Base-by-base conservation (phyloP, 2,797 vertebrate genomes). In the Diplodus sargus region DNA sequence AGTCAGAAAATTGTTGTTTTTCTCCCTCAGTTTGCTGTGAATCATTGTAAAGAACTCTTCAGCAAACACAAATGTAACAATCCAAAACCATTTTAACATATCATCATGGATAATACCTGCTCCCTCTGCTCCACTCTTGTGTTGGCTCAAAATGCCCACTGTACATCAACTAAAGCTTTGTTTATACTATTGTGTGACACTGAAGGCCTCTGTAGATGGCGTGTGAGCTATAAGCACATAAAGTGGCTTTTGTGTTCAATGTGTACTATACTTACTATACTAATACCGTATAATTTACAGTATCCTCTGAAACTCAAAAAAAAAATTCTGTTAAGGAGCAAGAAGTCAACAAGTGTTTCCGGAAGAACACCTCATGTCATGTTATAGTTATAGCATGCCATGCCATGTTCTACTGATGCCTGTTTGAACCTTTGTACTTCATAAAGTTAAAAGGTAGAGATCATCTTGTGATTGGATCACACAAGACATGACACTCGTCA, bases 31-130 rank as follows among this genome's bases (percentile, higher is more conserved):
- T 65, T 65, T 7, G 48, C 10, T 2, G 47, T 64, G 20, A 63
- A 76, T 64, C 18, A 47, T 25, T 69, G 23, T 14, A 9, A 76
- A 65, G 10, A 58, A 65, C 48, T 30, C 25, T 23, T 79, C 15
- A 54, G n/a, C 20, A 47, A 52, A 64, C 0, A 28, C 6, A 16
- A 80, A 18, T n/a, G 15, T 59, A 10, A 34, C 14, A 74, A 6
- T 75, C 63, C 34, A 59, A 25, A 1, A 3, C 30, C 0, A 51
- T 73, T 54, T 15, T 18, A 34, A 49, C 12, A 70, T 58, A 20
- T 59, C 23, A 49, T 73, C 23, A 56, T 34, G 54, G 4, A 63
- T 11, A 23, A 60, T 52, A 63, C 23, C 17, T 51, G 6, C 16
- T 63, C 13, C 20, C 15, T 68, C 28, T 57, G 39, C 20, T 53